Conservation (phyloP, 1,140 invertebrate species). For the Panagrolaimus sp. region DNA sequence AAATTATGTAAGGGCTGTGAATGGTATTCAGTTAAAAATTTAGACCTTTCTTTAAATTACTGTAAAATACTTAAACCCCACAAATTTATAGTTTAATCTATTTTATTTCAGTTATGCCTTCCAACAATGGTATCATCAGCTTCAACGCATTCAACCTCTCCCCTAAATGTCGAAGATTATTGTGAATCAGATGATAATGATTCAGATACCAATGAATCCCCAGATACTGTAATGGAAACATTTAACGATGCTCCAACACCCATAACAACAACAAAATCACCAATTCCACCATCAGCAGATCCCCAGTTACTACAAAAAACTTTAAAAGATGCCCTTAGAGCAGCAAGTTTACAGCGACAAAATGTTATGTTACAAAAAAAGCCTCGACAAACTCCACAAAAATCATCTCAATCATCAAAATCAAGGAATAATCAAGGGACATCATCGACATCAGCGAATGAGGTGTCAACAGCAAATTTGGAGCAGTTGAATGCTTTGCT, state of each 20-base stretch:
- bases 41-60: too few species aligned
- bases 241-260: too few species aligned
- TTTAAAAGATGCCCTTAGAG: constrained; percentile 35
- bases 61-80: too few species aligned
- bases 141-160: constrained; percentile 16
- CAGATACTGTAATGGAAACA: background rate
- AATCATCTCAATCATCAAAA: background rate
- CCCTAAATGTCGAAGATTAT: constrained; percentile 18
- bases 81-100: too few species aligned
- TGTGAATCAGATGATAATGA: constrained; percentile 19
- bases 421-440: background rate
- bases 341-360: constrained; percentile 24
- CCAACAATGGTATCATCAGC: constrained; percentile 27
- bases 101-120: constrained; percentile 14
- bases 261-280: too few species aligned
- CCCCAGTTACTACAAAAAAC: constrained; percentile 25
- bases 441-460: background rate
- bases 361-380: constrained; percentile 18
- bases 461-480: background rate
- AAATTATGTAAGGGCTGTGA: too few species aligned
- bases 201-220: constrained; percentile 18
- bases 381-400: background rate
- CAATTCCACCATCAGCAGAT: background rate
- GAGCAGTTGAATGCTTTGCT: constrained; percentile 12
- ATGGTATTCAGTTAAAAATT: too few species aligned